phyloP scores from a whole-genome alignment of 1,140 invertebrate genomes.

The Myzus persicae region DNA sequence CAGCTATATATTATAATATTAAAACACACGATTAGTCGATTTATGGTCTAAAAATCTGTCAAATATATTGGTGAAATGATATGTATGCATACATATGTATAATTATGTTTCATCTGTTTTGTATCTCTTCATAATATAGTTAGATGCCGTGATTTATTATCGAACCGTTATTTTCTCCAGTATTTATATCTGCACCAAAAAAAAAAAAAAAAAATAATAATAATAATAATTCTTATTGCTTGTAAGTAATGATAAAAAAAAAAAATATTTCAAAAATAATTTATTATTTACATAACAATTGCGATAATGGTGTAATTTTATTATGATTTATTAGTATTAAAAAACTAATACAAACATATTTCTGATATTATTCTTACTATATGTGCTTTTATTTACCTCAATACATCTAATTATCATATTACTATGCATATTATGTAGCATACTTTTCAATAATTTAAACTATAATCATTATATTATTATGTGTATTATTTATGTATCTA shows the following conservation, averaged over 20 bases:
- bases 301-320: not conserved
- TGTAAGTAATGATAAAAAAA: not conserved
- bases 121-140: not conserved
- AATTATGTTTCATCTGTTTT: not conserved
- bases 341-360: not conserved
- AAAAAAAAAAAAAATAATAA: not conserved
- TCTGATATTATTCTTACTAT: not conserved
- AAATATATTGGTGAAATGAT: not conserved
- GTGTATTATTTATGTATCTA: not conserved
- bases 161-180: not conserved
- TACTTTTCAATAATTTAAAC: not conserved
- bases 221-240: not conserved
- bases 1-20: not conserved
- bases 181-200: not conserved
- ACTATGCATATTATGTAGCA: not conserved
- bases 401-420: not conserved
- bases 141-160: not conserved
- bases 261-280: not conserved
- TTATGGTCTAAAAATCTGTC: conserved; percentile 40
- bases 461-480: not conserved
- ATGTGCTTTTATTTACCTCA: not conserved
- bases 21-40: conserved; percentile 10
- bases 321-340: not conserved
- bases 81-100: not conserved
- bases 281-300: not conserved